Base-by-base conservation (phyloP, 30 jellyfish, hydroid and myxozoan species). In the Clytia hemisphaerica region DNA sequence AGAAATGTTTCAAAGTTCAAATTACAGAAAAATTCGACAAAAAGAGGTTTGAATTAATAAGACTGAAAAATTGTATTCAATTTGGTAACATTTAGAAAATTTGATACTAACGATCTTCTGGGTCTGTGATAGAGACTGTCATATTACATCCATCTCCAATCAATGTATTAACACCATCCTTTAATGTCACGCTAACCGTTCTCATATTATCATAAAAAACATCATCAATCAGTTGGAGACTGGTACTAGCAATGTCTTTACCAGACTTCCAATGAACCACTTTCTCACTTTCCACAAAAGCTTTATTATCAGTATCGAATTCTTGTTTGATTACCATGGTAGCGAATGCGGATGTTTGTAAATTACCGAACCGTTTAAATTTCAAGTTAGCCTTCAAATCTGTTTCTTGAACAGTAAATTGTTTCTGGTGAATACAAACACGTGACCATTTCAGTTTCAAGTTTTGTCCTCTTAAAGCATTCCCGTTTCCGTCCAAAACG, bases 391-490 rank as follows among this genome's bases (percentile, higher is more conserved):
- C 71, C 31, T 91, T 76, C 16, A 76, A 71, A 37, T 76, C 89
- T 2, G 95, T 69, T 67, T 91, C 99, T 31, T 85, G 77, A 33
- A 76, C 92, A 51, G 42, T 66, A 84, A 55, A 82, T 15, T 45
- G 77, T 10, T 73, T 50, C 45, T 65, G 58, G 21, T 78, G 37
- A 46, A 91, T 71, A 1, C 37, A 33, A 7, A 91, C 92, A 93
- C 94, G 72, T 33, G 99, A 88, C 99, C 99, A 91, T 42, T 91
- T 81, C 67, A 91, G 48, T 54, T 77, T 61, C 46, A 91, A 82
- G 66, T 70, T 76, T 61, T 91, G 94, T 25, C 82, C 93, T 26
- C 57, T 44, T 9, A 82, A 72, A 22, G 58, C 69, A 74, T 91
- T 91, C 19, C 64, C 84, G n/a, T 85, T 90, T 16, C 76, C 76